Base-by-base conservation (phyloP, 2,888 invertebrate genomes). In the Osmoderma eremita region DNA sequence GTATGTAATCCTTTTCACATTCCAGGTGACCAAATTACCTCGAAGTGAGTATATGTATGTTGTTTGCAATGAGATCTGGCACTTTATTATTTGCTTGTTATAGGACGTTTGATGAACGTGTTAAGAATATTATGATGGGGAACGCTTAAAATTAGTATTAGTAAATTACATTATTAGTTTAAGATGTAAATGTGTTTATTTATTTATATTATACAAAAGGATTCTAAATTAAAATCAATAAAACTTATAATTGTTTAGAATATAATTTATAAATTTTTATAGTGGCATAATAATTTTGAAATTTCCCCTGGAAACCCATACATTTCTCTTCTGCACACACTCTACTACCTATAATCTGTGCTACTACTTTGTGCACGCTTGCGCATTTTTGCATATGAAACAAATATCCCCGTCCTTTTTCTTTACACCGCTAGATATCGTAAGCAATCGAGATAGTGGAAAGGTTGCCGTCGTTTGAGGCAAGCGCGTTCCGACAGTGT, bases 1-100 rank as follows among this genome's bases (percentile, higher is more conserved):
- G 91, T 98, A 67, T 97, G 95, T 78, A 97, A 98, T 84, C 98
- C 98, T 50, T 98, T 99, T 82, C 97, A 98, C 84, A 88, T 93
- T 77, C 96, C 97, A 30, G 97, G 97, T 24, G 94, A 96, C 77
- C 88, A 90, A 73, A 91, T 98, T 54, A 88, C 87, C 49, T 97
- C 97, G 3, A 89, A 87, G 96, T 97, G 86, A 88, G 88, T 80
- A 69, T 53, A 63, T 56, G 54, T 65, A 51, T 18, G 17, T 22
- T 20, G 39, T 18, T 38, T 15, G 20, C 18, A 18, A 18, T 36
- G 30, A 49, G 17, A 58, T 61, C 51, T 67, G 61, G 51, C 65
- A 63, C 20, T 63, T 17, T 41, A 53, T 54, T 51, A 49, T 63
- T 67, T 42, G 63, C 70, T 63, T 18, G 15, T 74, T 86, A 67